Evolutionary conservation across 1,140 invertebrate species (phyloP).

Genomic region (Penaeus vannamei): DNA sequence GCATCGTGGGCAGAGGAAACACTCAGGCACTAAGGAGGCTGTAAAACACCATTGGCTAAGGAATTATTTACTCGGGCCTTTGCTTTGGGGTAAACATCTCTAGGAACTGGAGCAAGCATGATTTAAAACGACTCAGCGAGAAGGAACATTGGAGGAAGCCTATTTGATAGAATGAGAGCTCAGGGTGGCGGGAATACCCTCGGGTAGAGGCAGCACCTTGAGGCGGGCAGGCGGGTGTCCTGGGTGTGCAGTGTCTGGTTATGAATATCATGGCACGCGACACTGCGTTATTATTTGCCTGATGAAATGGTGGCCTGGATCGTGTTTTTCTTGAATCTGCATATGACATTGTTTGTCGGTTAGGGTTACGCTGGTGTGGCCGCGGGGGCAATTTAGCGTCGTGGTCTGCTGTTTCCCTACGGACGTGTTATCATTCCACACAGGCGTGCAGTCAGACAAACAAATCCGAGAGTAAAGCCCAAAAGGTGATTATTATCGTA

Average conservation of each 20-base stretch:
- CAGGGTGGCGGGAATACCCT: background rate
- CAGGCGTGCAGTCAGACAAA: constrained; percentile 56
- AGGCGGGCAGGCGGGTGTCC: constrained; percentile 4
- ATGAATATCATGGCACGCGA: constrained; percentile 38
- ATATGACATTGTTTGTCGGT: constrained; percentile 21
- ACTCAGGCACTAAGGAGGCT: too few species aligned
- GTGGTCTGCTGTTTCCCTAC: background rate
- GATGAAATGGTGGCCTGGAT: constrained; percentile 18
- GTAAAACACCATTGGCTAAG: too few species aligned
- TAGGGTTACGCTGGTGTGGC: background rate
- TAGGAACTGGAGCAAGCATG: too few species aligned
- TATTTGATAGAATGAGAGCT: too few species aligned
- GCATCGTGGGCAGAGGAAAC: too few species aligned
- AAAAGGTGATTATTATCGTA: constrained; percentile 64
- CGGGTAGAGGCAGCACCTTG: background rate
- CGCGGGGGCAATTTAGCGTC: constrained; percentile 1
- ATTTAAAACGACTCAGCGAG: too few species aligned
- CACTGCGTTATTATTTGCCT: constrained; percentile 26
- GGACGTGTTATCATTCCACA: constrained; percentile 38
- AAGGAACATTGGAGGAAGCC: too few species aligned
- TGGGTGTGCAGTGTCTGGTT: background rate
- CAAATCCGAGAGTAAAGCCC: constrained; percentile 61
- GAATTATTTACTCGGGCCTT: too few species aligned
- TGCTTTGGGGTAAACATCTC: too few species aligned
- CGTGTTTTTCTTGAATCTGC: background rate